These are phyloP conservation scores for Hippocampus abdominalis DNA, from an alignment of 2,113 vertebrate species.

Conservation along the genomic window DNA sequence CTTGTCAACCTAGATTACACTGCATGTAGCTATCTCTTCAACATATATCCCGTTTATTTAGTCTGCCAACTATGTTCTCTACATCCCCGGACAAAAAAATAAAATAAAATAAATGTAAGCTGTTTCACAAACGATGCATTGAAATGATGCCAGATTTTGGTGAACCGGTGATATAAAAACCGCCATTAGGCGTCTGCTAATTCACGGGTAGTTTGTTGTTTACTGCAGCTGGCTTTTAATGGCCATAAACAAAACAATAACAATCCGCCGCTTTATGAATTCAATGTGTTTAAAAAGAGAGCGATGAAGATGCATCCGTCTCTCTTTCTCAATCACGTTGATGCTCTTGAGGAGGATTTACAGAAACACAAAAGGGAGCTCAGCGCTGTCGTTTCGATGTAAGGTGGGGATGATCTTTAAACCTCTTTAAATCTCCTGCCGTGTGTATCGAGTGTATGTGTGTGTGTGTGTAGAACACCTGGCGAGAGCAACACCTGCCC, in stretches of 20 bases:
- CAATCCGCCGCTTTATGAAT: neutral
- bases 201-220: neutral
- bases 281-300: conserved; percentile 1
- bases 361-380: conserved; percentile 44
- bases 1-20: too few relatives aligned
- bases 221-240: neutral
- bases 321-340: conserved; percentile 25
- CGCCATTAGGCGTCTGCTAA: neutral
- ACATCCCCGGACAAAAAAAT: neutral
- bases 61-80: neutral
- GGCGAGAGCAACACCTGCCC: conserved; percentile 17
- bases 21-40: neutral
- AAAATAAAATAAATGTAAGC: neutral
- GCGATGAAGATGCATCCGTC: conserved; percentile 2
- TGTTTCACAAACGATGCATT: neutral
- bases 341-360: conserved; percentile 32
- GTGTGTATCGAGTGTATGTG: conserved; percentile 1
- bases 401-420: conserved; percentile 53
- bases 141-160: neutral
- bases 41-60: neutral
- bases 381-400: conserved; percentile 45
- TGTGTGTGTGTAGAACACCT: neutral
- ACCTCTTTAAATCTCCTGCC: conserved; percentile 43
- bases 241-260: neutral
- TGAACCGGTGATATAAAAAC: neutral